These are phyloP conservation scores for Pseudorhiza aurosa DNA, from an alignment of 30 jellyfish, hydroid and myxozoan species.

Conservation along the genomic window DNA sequence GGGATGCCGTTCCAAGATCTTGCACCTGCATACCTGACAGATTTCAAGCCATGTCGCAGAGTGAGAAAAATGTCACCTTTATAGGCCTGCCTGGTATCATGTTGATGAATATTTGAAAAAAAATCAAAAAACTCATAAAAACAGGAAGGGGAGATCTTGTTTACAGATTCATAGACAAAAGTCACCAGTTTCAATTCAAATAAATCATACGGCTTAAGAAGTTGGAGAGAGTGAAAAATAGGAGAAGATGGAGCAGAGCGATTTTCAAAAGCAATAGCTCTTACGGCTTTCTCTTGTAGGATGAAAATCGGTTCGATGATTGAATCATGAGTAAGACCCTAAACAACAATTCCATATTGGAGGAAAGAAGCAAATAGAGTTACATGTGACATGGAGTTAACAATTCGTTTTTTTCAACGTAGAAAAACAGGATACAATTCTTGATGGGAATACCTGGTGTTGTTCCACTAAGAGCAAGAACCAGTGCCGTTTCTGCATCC, in stretches of 20 bases:
- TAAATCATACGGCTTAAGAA: slow-evolving; percentile 9
- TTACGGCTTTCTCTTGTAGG: slow-evolving; percentile 35
- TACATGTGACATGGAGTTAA: too few relatives aligned
- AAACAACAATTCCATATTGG: slow-evolving; percentile 14
- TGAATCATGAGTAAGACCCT: slow-evolving; percentile 26
- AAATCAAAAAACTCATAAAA: slow-evolving; percentile 7
- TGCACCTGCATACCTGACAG: slow-evolving; percentile 9
- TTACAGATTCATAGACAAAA: slow-evolving; percentile 28
- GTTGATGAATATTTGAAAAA: not conserved
- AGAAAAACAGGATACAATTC: not conserved
- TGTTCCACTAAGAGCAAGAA: slow-evolving; percentile 26
- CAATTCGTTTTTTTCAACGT: not conserved
- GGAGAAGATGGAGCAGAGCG: slow-evolving; percentile 32
- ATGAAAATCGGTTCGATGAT: slow-evolving; percentile 12
- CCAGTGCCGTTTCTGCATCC: slow-evolving; percentile 27
- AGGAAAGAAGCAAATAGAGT: too few relatives aligned
- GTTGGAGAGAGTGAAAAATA: slow-evolving; percentile 4
- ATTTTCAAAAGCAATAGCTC: slow-evolving; percentile 43
- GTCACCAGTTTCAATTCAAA: slow-evolving; percentile 10
- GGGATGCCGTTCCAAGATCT: slow-evolving; percentile 23
- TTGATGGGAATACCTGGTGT: slow-evolving; percentile 2
- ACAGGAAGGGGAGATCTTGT: not conserved
- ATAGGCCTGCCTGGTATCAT: not conserved
- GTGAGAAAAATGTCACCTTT: slow-evolving; percentile 20
- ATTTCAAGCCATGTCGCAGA: slow-evolving; percentile 5